Evolutionary conservation across 2,797 vertebrate genomes (phyloP).

Genomic region (Nannoperca obscura): DNA sequence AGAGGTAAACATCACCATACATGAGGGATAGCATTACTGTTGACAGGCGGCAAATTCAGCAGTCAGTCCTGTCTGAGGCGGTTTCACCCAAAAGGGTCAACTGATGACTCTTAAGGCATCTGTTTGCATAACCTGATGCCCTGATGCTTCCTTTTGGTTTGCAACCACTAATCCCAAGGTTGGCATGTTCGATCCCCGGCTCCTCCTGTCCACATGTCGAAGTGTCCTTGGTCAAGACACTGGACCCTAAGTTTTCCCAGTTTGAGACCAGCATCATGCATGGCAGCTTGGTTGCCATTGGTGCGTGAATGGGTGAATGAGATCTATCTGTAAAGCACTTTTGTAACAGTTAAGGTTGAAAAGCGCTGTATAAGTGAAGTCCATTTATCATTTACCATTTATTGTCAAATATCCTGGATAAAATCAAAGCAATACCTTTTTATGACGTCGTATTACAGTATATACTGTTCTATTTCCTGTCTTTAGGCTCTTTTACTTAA

Average conservation of each 20-base stretch:
- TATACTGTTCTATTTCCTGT: not conserved
- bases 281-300: no score
- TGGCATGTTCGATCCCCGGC: no score
- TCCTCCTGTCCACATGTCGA: no score
- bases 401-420: not conserved
- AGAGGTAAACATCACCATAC: conserved; percentile 8
- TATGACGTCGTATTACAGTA: not conserved
- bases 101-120: conserved; percentile 25
- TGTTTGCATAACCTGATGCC: conserved; percentile 55
- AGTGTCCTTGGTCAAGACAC: no score
- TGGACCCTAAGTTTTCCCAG: no score
- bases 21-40: conserved; percentile 28
- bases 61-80: conserved; percentile 38
- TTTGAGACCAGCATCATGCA: no score
- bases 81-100: conserved; percentile 31
- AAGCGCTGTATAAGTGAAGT: no score
- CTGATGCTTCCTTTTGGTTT: not conserved
- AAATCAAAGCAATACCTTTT: not conserved
- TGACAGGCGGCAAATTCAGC: conserved; percentile 42
- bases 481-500: not conserved
- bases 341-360: no score
- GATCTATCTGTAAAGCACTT: no score
- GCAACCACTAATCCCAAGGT: not conserved
- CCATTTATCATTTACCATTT: not conserved
- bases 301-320: no score